Evolutionary conservation across 1,140 invertebrate genomes (phyloP).

Genomic region (Chironomus tepperi): DNA sequence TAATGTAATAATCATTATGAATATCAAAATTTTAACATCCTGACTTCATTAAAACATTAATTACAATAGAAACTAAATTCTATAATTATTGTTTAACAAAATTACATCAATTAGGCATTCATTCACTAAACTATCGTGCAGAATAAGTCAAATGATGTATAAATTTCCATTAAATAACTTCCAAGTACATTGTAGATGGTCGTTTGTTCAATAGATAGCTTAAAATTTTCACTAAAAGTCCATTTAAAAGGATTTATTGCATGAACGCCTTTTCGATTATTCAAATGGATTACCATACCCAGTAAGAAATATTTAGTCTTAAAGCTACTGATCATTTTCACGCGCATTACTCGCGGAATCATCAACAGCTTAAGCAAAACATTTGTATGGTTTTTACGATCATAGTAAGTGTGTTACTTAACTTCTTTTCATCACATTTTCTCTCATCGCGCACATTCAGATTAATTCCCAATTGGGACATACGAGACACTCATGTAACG

Average conservation of each 20-base stretch:
- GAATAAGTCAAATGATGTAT: neutral
- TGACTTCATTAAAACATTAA: neutral
- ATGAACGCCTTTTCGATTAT: constrained; percentile 5
- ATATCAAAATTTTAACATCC: neutral
- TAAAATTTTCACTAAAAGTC: neutral
- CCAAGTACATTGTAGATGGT: neutral
- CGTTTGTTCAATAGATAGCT: neutral
- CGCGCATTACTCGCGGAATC: no score
- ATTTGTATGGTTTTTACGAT: no score
- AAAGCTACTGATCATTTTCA: no score
- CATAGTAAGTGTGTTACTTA: no score
- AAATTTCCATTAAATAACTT: neutral
- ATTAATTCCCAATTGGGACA: no score
- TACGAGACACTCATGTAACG: neutral
- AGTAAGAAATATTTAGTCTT: neutral
- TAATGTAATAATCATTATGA: constrained; percentile 11
- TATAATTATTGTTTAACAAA: neutral
- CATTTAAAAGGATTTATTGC: constrained; percentile 22
- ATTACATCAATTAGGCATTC: constrained; percentile 2
- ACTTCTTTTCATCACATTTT: no score
- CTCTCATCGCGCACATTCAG: no score
- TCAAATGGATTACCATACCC: neutral
- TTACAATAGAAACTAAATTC: constrained; percentile 8
- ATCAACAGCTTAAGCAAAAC: no score
- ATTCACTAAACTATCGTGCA: neutral